Percentiles rank a stretch among this genome's conserved stretches.
Conservation (phyloP, 1,140 invertebrate genomes). For the Bombus confusus region DNA sequence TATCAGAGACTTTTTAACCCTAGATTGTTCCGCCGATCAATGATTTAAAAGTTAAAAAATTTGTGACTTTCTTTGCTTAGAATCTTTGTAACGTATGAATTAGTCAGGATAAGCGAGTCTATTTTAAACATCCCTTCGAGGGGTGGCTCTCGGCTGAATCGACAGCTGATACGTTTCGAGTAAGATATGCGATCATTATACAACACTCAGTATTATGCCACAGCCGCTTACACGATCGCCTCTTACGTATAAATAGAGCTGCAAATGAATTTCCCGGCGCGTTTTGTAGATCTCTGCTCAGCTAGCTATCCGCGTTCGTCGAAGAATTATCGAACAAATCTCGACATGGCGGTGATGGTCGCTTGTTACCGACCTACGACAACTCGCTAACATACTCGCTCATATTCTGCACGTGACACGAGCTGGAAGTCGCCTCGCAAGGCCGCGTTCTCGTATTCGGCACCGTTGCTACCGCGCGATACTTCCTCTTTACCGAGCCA, state of each 20-base stretch:
- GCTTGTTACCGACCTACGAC: constrained; percentile 19
- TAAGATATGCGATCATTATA: constrained; percentile 68
- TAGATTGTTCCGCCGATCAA: too few species aligned
- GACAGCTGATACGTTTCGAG: neutral
- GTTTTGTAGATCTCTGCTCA: neutral
- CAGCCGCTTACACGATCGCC: neutral
- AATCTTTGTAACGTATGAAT: neutral
- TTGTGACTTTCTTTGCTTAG: neutral
- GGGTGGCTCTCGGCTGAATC: neutral
- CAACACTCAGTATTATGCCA: constrained; percentile 39
- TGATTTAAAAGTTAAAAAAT: too few species aligned
- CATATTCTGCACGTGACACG: constrained; percentile 21
- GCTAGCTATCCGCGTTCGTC: constrained; percentile 5
- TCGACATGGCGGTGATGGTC: neutral
- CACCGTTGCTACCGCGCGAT: neutral
- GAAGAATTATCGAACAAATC: neutral
- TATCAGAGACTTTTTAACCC: too few species aligned
- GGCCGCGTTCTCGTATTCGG: constrained; percentile 1
- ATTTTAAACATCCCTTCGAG: neutral
- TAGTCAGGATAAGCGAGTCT: neutral
- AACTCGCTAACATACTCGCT: constrained; percentile 1
- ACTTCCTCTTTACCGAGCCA: constrained; percentile 9
- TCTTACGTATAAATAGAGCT: constrained; percentile 10
- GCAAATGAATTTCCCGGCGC: neutral
- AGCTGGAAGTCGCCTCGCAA: neutral